A percentile compares a stretch with the other conserved stretches of the same genome.
phyloP scores from a whole-genome alignment of 2,113 vertebrate genomes.

The Rynchops niger region DNA sequence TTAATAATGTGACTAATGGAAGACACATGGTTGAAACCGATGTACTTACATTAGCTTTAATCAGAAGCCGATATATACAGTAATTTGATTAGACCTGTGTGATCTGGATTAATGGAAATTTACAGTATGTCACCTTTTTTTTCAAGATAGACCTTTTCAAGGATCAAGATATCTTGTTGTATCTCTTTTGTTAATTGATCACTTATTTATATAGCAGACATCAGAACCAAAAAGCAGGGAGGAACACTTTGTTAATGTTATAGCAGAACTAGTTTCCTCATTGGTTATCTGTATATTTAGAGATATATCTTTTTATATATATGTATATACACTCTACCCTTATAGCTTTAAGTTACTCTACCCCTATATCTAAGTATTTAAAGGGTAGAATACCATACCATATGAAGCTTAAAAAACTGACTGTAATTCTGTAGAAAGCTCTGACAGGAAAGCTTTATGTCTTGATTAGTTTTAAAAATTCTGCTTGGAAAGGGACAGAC shows the following conservation, averaged over 20 bases:
- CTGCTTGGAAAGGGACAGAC: background rate
- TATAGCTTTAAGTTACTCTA: background rate
- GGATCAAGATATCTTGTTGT: background rate
- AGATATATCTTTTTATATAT: background rate
- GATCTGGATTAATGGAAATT: background rate
- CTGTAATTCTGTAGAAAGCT: background rate
- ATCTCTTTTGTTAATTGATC: background rate
- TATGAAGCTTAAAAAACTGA: background rate
- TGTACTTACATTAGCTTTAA: background rate
- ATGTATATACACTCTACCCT: background rate
- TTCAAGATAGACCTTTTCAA: background rate
- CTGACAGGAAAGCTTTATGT: background rate
- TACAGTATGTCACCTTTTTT: background rate
- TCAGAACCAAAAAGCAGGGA: background rate
- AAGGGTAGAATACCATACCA: background rate
- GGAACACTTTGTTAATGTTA: background rate
- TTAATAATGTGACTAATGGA: background rate
- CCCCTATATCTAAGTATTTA: background rate
- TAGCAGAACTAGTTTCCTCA: background rate
- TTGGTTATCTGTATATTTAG: background rate
- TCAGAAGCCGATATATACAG: background rate
- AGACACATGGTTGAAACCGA: background rate
- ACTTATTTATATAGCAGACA: background rate
- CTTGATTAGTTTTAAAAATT: background rate
- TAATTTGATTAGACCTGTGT: background rate